Conservation (phyloP, 1,140 invertebrate genomes). For the Polypedilum pembai region DNA sequence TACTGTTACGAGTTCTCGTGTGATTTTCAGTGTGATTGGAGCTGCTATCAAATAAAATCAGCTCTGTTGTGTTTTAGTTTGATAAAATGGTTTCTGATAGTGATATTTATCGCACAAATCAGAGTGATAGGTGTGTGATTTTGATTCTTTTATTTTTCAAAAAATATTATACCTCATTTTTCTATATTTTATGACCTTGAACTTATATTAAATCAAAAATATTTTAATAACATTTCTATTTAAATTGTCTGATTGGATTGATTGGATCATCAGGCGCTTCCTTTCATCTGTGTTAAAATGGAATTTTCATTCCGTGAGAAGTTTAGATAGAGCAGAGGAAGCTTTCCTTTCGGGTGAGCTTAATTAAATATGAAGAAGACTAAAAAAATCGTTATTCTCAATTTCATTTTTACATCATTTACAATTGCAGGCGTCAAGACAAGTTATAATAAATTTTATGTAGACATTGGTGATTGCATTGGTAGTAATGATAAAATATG, state of each 20-base stretch:
- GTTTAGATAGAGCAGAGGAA: neutral
- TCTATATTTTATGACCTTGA: neutral
- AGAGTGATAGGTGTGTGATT: neutral
- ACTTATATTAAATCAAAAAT: neutral
- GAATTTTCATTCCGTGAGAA: neutral
- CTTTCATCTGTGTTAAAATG: slow-evolving; percentile 9
- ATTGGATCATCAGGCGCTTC: neutral
- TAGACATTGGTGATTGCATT: slow-evolving; percentile 60
- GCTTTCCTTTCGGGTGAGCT: neutral
- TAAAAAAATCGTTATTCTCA: neutral
- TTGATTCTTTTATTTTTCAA: neutral
- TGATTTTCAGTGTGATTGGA: slow-evolving; percentile 1
- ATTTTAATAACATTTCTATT: neutral
- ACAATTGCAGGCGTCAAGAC: neutral
- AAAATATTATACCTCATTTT: neutral
- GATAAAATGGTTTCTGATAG: slow-evolving; percentile 4
- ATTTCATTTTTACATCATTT: neutral
- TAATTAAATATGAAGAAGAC: neutral
- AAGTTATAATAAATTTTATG: slow-evolving; percentile 47
- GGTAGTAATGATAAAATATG: slow-evolving; percentile 61
- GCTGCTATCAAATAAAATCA: slow-evolving; percentile 5
- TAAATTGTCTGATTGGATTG: neutral
- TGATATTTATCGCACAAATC: slow-evolving; percentile 7
- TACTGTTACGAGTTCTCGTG: neutral
- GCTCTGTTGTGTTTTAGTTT: neutral